Evolutionary conservation across 2,113 vertebrate genomes (phyloP).

Genomic region (Bos taurus): DNA sequence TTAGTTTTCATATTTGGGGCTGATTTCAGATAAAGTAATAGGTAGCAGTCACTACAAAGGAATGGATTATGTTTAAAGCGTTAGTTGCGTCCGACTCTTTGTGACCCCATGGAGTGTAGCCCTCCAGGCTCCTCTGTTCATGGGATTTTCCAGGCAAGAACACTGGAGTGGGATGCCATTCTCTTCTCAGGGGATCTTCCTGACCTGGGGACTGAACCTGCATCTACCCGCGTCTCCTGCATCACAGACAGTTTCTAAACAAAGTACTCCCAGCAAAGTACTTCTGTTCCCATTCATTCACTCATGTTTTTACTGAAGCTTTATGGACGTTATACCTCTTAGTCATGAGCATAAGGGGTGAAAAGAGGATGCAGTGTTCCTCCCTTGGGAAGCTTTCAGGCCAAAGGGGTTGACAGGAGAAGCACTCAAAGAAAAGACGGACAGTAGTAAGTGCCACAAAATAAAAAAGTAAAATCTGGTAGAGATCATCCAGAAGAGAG

Average conservation of each 20-base stretch:
- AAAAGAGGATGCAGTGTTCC: neutral
- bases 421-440: neutral
- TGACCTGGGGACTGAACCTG: neutral
- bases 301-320: neutral
- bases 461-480: neutral
- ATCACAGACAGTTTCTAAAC: neutral
- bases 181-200: neutral
- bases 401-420: neutral
- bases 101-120: neutral
- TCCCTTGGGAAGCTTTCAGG: neutral
- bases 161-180: neutral
- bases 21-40: neutral
- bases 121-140: neutral
- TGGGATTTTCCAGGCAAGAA: neutral
- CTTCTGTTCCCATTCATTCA: neutral
- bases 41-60: neutral
- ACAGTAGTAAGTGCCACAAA: neutral
- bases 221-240: rapidly evolving
- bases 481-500: neutral
- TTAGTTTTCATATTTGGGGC: neutral
- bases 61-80: neutral
- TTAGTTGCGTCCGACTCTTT: neutral
- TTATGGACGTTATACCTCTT: neutral
- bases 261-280: neutral
- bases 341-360: neutral